Base-by-base conservation (phyloP, 2,888 invertebrate species). In the Scotopteryx bipunctaria region DNA sequence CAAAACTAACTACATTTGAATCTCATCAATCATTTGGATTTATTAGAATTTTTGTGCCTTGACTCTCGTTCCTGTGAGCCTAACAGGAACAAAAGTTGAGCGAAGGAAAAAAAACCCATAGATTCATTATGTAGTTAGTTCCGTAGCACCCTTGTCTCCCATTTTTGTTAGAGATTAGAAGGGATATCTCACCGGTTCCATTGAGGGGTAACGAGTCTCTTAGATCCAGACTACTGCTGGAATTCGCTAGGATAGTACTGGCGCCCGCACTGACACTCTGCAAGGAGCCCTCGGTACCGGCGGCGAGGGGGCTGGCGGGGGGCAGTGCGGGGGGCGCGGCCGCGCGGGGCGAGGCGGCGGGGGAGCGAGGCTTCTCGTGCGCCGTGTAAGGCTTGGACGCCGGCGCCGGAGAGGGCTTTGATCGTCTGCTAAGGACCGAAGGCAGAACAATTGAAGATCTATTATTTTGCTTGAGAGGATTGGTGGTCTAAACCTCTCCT, bases 231-330 rank as follows among this genome's bases (percentile, higher is more conserved):
- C 87, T 88, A 69, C 81, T 81, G 59, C 73, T 81, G 40, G 89
- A 88, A 53, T 92, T 92, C 11, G 92, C 93, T 31, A 94, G 83
- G 48, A 93, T 93, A 35, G 92, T 92, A 61, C 92, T 91, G 45
- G 92, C 92, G 33, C 92, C 92, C 5, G 92, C 91, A 14, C 91
- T 91, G 53, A 92, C 87, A 64, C 91, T 92, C 65, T 91, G 89
- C 68, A 91, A 78, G 1, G 92, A 91, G 40, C 91, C 91, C 8
- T 84, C 69, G 29, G 61, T 21, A 56, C 71, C 42, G 47, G 17
- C 27, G 25, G 50, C 44, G n/a, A 31, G 41, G 33, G 55, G 53
- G 35, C 48, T 9, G 31, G 44, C 31, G 46, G 43, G 35, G 35
- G 48, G 44, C 43, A 16, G 48, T 21, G 5, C 55, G 50, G 9